Base-by-base conservation (phyloP, 2,888 invertebrate species). In the Cephalotes varians region DNA sequence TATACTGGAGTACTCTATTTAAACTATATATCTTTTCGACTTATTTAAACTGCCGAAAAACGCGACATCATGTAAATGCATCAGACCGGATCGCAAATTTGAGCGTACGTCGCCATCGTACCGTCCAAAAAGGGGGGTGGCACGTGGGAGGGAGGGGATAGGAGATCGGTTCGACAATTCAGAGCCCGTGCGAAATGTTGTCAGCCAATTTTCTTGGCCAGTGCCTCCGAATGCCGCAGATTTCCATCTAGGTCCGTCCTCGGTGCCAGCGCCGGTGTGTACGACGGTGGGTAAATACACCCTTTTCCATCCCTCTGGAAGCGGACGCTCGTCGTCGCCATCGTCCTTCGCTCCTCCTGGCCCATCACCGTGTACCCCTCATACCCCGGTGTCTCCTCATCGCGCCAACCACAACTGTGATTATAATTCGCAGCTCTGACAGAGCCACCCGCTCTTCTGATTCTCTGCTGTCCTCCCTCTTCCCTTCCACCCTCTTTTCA, bases 161-260 rank as follows among this genome's bases (percentile, higher is more conserved):
- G 76, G 58, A 58, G 67, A 62, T 80, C 77, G 84, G 71, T 77
- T 86, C 86, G 87, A 90, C 93, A 92, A 94, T 93, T 94, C 92
- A 91, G 91, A 85, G 90, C 72, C 85, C 85, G 90, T 86, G 93
- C 93, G 94, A 94, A 90, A 94, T 93, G 94, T 94, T 94, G 94
- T 94, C 94, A 94, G 94, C 92, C 94, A 94, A 94, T 94, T 94
- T 94, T 94, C 94, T 94, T 94, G 94, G 94, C 94, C 94, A 94
- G 94, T 94, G 94, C 94, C 91, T 94, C 94, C 93, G 94, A 94
- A 94, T 93, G 93, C 94, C 91, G 92, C 92, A 93, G 94, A 94
- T 94, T 94, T 94, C 94, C 94, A 94, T 94, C 94, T 93, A 93
- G 90, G 89, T 89, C 89, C 90, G 89, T 91, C 87, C 90, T 88